phyloP scores from a whole-genome alignment of 2,797 vertebrate species.

The Neostethus bicornis region DNA sequence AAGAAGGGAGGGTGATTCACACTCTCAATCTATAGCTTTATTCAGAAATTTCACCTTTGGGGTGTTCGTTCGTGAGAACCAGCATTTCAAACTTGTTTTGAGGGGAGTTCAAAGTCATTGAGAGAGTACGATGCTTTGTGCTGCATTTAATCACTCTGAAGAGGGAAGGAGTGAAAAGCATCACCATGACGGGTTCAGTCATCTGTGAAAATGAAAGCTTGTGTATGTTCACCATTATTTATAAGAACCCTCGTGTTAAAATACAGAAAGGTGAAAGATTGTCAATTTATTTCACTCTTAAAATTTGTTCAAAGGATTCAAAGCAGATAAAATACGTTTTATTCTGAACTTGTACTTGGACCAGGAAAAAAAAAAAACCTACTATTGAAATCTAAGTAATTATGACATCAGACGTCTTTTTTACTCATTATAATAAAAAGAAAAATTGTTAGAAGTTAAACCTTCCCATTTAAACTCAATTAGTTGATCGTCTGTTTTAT shows the following conservation, averaged over 20 bases:
- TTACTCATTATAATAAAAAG: no score
- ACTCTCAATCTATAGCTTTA: slow-evolving; percentile 56
- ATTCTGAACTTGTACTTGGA: no score
- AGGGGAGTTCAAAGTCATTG: slow-evolving; percentile 78
- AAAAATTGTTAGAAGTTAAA: no score
- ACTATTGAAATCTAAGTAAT: no score
- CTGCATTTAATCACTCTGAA: slow-evolving; percentile 65
- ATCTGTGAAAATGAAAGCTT: slow-evolving; percentile 82
- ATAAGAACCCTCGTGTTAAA: slow-evolving; percentile 75
- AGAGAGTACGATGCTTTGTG: slow-evolving; percentile 74
- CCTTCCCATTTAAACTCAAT: no score
- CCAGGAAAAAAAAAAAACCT: no score
- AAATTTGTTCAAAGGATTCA: not conserved
- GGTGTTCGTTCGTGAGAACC: slow-evolving; percentile 77
- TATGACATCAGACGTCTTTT: no score
- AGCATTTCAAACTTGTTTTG: slow-evolving; percentile 71
- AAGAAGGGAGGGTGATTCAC: slow-evolving; percentile 6
- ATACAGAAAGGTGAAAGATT: slow-evolving; percentile 57
- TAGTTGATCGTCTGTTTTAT: no score
- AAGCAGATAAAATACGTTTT: not conserved
- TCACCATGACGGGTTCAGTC: slow-evolving; percentile 82
- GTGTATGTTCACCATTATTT: slow-evolving; percentile 74
- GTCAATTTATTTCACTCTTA: not conserved
- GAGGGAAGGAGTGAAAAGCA: slow-evolving; percentile 77
- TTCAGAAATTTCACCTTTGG: slow-evolving; percentile 72